These are phyloP conservation scores for Chrysogorgia sp. DNA, from an alignment of 92 coral and sea anemone genomes.

Conservation along the genomic window DNA sequence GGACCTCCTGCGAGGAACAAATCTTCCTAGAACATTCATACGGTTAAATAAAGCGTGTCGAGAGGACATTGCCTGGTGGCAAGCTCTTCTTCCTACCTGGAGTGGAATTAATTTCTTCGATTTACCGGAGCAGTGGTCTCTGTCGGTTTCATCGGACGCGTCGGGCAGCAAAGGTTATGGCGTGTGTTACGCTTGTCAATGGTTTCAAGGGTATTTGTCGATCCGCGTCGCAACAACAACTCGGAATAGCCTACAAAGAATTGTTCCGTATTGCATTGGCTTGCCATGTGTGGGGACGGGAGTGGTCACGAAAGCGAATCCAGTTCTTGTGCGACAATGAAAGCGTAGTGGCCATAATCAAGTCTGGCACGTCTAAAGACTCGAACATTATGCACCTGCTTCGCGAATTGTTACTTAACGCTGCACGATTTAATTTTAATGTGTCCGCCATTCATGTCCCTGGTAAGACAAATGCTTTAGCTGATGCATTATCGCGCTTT, in stretches of 20 bases:
- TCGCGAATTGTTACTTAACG: not conserved
- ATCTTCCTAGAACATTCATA: not conserved
- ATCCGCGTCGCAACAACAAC: not conserved
- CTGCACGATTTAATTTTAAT: not conserved
- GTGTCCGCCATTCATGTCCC: conserved; percentile 35
- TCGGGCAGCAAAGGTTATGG: conserved; percentile 4
- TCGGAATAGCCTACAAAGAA: conserved; percentile 32
- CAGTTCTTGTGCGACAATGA: conserved; percentile 18
- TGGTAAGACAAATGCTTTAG: conserved; percentile 12
- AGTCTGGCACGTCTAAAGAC: not conserved
- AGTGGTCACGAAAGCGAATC: not conserved
- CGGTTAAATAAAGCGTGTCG: not conserved
- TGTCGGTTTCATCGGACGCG: conserved; percentile 7
- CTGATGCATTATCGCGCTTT: conserved; percentile 45
- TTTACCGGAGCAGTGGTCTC: not conserved
- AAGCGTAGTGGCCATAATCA: conserved; percentile 10
- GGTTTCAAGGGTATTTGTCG: conserved; percentile 8
- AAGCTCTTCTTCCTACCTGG: not conserved
- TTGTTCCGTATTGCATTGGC: conserved; percentile 37
- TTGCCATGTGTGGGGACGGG: conserved; percentile 23
- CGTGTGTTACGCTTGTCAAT: not conserved
- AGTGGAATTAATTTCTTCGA: conserved; percentile 11
- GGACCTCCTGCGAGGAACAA: too few relatives aligned
- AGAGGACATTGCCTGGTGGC: conserved; percentile 20
- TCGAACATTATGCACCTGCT: not conserved